Evolutionary conservation across 2,113 vertebrate species (phyloP), one percentile per base, ranked within the genome.

Genomic region (Zosterops pallidus): DNA sequence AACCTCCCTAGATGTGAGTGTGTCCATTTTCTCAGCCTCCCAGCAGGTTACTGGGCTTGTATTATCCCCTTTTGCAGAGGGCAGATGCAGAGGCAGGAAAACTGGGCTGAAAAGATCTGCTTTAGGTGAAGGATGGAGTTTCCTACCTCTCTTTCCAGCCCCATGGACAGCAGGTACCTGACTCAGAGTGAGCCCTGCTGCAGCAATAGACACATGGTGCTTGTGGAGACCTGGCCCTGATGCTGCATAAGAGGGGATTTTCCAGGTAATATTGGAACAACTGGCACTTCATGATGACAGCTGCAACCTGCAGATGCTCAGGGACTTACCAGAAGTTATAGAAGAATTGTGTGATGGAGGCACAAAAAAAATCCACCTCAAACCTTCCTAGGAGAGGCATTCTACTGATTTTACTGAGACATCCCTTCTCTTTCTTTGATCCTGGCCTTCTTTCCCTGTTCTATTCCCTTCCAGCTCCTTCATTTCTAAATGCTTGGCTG

Each of bases 401-500:
- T 83, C 26, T n/a, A 60, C 7, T 56, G n/a, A 26, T 56, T 83
- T 93, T 70, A 22, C 13, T 52, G 78, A 59, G 70, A 25, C 11
- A 44, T n/a, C 26, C 41, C 7, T 49, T 52, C 13, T 81, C 33
- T 77, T 89, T n/a, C 25, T 77, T 47, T 3, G 0, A 10, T 59
- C 47, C n/a, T 89, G 24, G 9, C 63, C 24, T 57, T 76, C 29
- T 72, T 87, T 69, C 35, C 17, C 37, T 55, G 14, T 74, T 94
- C n/a, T 23, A 46, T 41, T 41, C 6, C 28, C 35, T 93, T 80
- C 33, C 44, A 53, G 23, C 23, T 83, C n/a, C 42, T 29, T 86
- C 16, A 18, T 55, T 89, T 90, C 20, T 63, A 94, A 81, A 46
- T 85, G 63, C 35, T 80, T 90, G 60, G 18, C 49, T 90, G 53